Evolutionary conservation across 2,888 invertebrate genomes (phyloP).

Genomic region (Tribolium freemani): DNA sequence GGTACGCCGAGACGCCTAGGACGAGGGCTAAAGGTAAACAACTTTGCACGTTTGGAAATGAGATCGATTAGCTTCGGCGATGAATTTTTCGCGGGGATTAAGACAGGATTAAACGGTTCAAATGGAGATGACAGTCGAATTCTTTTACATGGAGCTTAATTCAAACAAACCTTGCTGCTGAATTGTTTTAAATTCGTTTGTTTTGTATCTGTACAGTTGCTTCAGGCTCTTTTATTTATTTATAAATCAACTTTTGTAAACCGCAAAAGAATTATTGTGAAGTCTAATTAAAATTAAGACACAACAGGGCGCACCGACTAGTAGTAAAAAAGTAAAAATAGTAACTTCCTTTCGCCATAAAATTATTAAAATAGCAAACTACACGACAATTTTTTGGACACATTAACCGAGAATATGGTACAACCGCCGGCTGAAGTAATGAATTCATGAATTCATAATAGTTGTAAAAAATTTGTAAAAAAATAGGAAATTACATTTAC

Average conservation of each 20-base stretch:
- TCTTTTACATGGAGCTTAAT: not conserved
- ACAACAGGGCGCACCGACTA: not conserved
- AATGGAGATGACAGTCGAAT: not conserved
- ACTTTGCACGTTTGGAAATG: not conserved
- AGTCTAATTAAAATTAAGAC: not conserved
- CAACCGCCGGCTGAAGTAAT: too few relatives aligned
- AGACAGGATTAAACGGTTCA: not conserved
- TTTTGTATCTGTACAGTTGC: not conserved
- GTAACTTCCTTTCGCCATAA: too few relatives aligned
- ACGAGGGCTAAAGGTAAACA: conserved; percentile 61
- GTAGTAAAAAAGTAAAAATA: not conserved
- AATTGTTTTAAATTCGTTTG: too few relatives aligned
- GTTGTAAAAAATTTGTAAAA: too few relatives aligned
- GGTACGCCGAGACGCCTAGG: conserved; percentile 59
- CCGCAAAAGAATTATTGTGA: not conserved
- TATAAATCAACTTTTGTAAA: not conserved
- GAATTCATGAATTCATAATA: too few relatives aligned
- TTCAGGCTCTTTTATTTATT: not conserved
- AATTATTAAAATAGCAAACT: too few relatives aligned
- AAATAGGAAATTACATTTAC: too few relatives aligned
- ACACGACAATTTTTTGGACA: too few relatives aligned
- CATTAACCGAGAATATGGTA: too few relatives aligned
- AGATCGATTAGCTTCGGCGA: not conserved
- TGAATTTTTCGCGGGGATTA: not conserved
- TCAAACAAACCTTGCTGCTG: not conserved